Base-by-base conservation (phyloP, 2,113 vertebrate genomes). In the Brachyhypopomus gauderio region DNA sequence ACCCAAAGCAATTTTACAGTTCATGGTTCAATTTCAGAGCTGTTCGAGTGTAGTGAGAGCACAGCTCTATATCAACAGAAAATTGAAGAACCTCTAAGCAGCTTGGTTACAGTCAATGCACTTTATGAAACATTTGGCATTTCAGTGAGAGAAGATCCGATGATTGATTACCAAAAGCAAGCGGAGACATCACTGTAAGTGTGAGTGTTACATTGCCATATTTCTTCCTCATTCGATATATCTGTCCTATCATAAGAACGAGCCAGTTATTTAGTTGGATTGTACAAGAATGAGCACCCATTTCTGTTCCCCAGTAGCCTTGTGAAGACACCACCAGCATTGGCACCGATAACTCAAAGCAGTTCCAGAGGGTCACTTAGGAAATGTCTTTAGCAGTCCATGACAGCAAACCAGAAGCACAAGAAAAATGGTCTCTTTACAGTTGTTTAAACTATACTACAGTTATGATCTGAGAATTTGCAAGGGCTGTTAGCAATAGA, bases 1-100 rank as follows among this genome's bases (percentile, higher is more conserved):
- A 86, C 72, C 84, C 85, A 89, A 90, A 88, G 80, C 87, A 87
- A 89, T 90, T 91, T 91, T 87, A 90, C 85, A 88, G 85, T 88
- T 90, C 85, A 90, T 78, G 88, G 85, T 88, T 80, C 81, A 86
- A 90, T 92, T 88, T 87, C 59, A 83, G 45, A 85, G 83, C 79
- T 77, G 62, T 86, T 78, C 80, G 79, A 87, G 86, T 87, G 88
- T 86, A 79, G 81, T 78, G 56, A 83, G 77, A 78, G 86, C 85
- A 60, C 74, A 80, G 79, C 72, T 80, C 60, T 76, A 86, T 85
- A 87, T 89, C 86, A 85, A 79, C 78, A 76, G 60, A 23, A 87
- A 84, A 87, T 79, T 88, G 85, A 71, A 74, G 79, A 87, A 88
- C 73, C 34, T 79, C 58, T 89, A 91, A 90, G 85, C 76, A 83